Evolutionary conservation across 1,140 invertebrate genomes (phyloP).

Genomic region (Hypsibius dujardini): DNA sequence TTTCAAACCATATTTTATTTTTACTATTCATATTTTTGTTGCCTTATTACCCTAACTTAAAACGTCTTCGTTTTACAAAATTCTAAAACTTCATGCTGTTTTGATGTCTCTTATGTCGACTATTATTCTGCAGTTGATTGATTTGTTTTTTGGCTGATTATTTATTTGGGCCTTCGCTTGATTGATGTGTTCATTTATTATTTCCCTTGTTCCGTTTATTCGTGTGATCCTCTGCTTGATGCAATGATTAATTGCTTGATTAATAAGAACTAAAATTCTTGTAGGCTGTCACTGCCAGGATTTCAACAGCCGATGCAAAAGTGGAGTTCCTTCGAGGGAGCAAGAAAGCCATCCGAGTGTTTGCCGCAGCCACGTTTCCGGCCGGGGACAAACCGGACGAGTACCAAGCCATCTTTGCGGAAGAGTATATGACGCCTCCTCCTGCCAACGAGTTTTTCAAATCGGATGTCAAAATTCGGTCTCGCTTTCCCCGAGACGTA

Average conservation of each 20-base stretch:
- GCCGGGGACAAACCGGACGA: conserved; percentile 38
- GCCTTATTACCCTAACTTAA: too few species aligned
- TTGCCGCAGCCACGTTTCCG: conserved; percentile 69
- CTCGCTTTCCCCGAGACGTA: conserved; percentile 23
- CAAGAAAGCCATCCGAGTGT: conserved; percentile 58
- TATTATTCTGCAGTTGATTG: too few species aligned
- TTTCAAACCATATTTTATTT: too few species aligned
- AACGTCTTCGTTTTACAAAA: too few species aligned
- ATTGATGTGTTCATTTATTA: too few species aligned
- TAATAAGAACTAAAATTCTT: conserved; percentile 20
- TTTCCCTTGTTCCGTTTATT: background rate
- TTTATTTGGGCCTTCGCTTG: too few species aligned
- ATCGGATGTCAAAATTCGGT: conserved; percentile 33
- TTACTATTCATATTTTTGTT: too few species aligned
- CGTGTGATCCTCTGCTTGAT: too few species aligned
- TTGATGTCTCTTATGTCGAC: too few species aligned
- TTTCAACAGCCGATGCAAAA: conserved; percentile 44
- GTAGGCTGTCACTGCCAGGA: conserved; percentile 38
- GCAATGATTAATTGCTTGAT: too few species aligned
- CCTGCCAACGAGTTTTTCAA: conserved; percentile 25
- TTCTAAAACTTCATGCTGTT: too few species aligned
- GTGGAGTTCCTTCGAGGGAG: conserved; percentile 50
- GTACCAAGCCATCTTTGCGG: conserved; percentile 35
- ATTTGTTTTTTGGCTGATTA: too few species aligned
- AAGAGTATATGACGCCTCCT: conserved; percentile 23